Base-by-base conservation (phyloP, 2,113 vertebrate genomes). In the Odocoileus virginianus region DNA sequence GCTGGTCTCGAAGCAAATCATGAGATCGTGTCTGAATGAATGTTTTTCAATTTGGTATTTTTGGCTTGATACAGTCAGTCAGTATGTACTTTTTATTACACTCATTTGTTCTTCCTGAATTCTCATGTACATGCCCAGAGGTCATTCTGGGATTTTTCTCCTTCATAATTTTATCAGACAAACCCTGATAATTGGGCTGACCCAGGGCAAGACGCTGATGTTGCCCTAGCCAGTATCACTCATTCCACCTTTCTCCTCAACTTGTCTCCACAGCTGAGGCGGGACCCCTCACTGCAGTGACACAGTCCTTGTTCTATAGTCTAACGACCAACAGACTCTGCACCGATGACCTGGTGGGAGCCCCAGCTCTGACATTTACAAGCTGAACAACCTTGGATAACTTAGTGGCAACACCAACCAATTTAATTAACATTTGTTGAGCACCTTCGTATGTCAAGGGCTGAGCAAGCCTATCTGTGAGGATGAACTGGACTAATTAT, bases 361-460 rank as follows among this genome's bases (percentile, higher is more conserved):
- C 74, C 87, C 40, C 28, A 40, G 45, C 60, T 71, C 93, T 74
- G 50, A 86, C 88, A 88, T 60, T 92, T 91, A 95, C 58, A 93
- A 97, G 93, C 89, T 36, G 45, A 60, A 52, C 0, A 61, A 95
- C 96, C 93, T 54, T 79, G 89, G 67, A 52, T 33, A 83, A 95
- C 78, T 95, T 33, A 87, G 76, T 8, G 81, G 93, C 33, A 58
- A 91, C 21, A 71, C 43, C 81, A 92, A 97, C 95, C 92, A 95
- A 85, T 94, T 94, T 97, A 97, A 98, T 97, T 96, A 98, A 95
- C 96, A 97, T 86, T 84, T 87, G 78, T 87, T 96, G 89, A 96
- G 94, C 79, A 74, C 30, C n/a, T 94, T 89, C 61, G 7, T 54
- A 52, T 96, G 94, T 97, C 91, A 95, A 92, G 88, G 74, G 71